A percentile compares a stretch with the other conserved stretches of the same genome.
phyloP scores from a whole-genome alignment of 2,797 vertebrate genomes.

The Serranus cabrilla region DNA sequence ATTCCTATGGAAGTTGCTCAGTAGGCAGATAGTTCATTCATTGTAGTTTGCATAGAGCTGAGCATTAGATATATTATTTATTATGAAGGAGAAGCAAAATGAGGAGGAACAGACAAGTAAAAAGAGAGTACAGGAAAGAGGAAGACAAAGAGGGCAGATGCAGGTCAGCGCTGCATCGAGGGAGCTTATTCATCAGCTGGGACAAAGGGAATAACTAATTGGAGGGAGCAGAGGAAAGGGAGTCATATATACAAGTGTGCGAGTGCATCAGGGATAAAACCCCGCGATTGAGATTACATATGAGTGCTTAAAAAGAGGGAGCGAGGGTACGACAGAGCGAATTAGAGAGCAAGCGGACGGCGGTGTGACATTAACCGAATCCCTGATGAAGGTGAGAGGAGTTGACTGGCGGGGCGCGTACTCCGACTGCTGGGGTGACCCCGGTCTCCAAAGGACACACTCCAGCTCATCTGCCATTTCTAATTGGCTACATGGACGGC shows the following conservation, averaged over 20 bases:
- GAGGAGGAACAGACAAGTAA: not conserved
- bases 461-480: conserved; percentile 70
- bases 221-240: conserved; percentile 16
- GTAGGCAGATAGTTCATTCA: too few relatives aligned
- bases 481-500: conserved; percentile 76
- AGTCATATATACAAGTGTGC: conserved; percentile 12
- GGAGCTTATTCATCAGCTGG: conserved; percentile 50
- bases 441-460: conserved; percentile 77
- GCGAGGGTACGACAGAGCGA: conserved; percentile 18
- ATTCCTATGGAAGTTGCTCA: not conserved
- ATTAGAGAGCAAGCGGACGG: conserved; percentile 52
- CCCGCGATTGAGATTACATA: not conserved
- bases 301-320: conserved; percentile 29
- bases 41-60: not conserved
- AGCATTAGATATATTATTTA: not conserved
- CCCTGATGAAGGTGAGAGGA: conserved; percentile 83
- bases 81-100: too few relatives aligned
- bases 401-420: conserved; percentile 69
- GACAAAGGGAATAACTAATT: conserved; percentile 47
- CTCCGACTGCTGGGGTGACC: conserved; percentile 79
- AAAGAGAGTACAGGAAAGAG: not conserved
- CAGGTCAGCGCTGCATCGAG: conserved; percentile 39
- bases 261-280: conserved; percentile 20
- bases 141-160: conserved; percentile 35
- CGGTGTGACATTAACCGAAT: conserved; percentile 74